Percentiles rank a stretch among this genome's conserved stretches.
These are phyloP conservation scores for Pediacus dermestoides DNA, from an alignment of 2,888 invertebrate species.

Conservation along the genomic window DNA sequence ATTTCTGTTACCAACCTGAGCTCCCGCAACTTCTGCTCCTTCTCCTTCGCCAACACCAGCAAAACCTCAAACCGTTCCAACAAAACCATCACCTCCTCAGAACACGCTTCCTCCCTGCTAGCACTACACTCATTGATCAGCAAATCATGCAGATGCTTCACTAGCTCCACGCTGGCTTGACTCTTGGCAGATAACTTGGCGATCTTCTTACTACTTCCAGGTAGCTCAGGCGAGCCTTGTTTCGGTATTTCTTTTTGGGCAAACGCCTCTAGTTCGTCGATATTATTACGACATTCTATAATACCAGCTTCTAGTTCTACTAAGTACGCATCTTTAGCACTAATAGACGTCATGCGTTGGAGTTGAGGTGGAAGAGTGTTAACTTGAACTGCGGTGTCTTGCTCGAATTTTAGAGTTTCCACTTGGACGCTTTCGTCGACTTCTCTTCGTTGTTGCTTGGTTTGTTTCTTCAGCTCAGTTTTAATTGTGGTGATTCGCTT, in stretches of 20 bases:
- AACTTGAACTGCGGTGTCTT: slow-evolving; percentile 76
- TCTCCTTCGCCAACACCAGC: slow-evolving; percentile 66
- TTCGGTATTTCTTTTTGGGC: slow-evolving; percentile 59
- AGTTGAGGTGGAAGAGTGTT: slow-evolving; percentile 65
- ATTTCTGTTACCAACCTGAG: slow-evolving; percentile 70
- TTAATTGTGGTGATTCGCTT: slow-evolving; percentile 52
- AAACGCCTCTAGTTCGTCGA: slow-evolving; percentile 64
- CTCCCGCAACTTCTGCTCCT: slow-evolving; percentile 74
- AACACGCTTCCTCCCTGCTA: slow-evolving; percentile 62
- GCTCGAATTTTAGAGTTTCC: slow-evolving; percentile 71
- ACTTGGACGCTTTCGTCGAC: slow-evolving; percentile 64
- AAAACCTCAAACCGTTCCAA: slow-evolving; percentile 66
- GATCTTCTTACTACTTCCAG: slow-evolving; percentile 65
- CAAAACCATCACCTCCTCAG: slow-evolving; percentile 62
- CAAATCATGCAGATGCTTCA: slow-evolving; percentile 73
- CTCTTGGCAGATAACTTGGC: slow-evolving; percentile 74
- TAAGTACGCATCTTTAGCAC: slow-evolving; percentile 78
- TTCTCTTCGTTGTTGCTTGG: slow-evolving; percentile 43
- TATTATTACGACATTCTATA: slow-evolving; percentile 63
- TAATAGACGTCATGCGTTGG: slow-evolving; percentile 64
- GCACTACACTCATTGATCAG: slow-evolving; percentile 72
- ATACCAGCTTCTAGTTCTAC: slow-evolving; percentile 73
- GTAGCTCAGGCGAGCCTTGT: slow-evolving; percentile 54
- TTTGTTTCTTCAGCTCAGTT: slow-evolving; percentile 44
- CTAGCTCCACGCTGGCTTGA: slow-evolving; percentile 75